These are phyloP conservation scores for Benitochromis conjunctus DNA, from an alignment of 2,113 vertebrate species.

Conservation along the genomic window DNA sequence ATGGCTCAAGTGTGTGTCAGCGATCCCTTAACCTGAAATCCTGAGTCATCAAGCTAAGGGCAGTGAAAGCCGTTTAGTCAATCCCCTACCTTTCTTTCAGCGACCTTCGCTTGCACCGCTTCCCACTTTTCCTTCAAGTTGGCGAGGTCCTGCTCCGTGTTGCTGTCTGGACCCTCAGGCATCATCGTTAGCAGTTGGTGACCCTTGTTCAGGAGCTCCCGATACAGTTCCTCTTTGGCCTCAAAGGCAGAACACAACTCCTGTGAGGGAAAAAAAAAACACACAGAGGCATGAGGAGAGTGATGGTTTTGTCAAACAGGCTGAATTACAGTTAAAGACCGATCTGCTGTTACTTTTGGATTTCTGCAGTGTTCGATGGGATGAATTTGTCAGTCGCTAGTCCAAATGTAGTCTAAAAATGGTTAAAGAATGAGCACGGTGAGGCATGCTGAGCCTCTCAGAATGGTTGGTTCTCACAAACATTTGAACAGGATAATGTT, in stretches of 20 bases:
- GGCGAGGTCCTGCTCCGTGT: slow-evolving; percentile 87
- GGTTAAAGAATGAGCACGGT: slow-evolving; percentile 1
- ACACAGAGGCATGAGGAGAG: background rate
- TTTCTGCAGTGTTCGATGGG: background rate
- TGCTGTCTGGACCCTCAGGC: slow-evolving; percentile 84
- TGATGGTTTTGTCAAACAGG: background rate
- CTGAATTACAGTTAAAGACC: background rate
- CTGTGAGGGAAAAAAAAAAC: slow-evolving; percentile 62
- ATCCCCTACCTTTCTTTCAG: slow-evolving; percentile 85
- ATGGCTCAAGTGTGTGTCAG: slow-evolving; percentile 27
- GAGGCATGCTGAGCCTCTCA: background rate
- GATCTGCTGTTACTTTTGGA: background rate
- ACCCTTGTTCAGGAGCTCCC: slow-evolving; percentile 81
- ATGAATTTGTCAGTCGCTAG: background rate
- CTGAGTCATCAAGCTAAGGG: slow-evolving; percentile 7
- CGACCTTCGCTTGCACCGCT: slow-evolving; percentile 84
- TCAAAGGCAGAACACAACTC: slow-evolving; percentile 88
- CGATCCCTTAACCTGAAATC: background rate
- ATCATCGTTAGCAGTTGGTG: slow-evolving; percentile 83
- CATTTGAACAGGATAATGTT: slow-evolving; percentile 21
- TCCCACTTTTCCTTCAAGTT: slow-evolving; percentile 96
- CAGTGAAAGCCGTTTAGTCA: background rate
- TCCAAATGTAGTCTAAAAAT: slow-evolving; percentile 30
- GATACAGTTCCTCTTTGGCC: slow-evolving; percentile 86
- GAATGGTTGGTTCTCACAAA: slow-evolving; percentile 23